A percentile compares a stretch with the other conserved stretches of the same genome.
These are phyloP conservation scores for Poliocrania exsul DNA, from an alignment of 2,797 vertebrate genomes.

Conservation along the genomic window DNA sequence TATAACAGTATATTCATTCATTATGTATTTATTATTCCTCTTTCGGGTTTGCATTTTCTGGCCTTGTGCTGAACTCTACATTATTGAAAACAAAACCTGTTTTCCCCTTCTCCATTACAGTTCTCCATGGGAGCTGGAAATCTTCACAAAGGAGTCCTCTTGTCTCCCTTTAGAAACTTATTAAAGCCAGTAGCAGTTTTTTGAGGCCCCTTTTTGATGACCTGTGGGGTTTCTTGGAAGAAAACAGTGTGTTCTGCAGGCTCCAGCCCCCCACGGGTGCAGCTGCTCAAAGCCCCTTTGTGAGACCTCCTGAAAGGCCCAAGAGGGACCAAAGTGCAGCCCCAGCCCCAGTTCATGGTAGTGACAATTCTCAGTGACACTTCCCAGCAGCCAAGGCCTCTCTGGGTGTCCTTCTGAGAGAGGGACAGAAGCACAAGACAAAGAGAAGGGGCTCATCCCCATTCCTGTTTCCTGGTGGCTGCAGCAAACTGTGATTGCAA, in stretches of 20 bases:
- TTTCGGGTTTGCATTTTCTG: constrained; percentile 61
- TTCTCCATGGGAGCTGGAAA: constrained; percentile 65
- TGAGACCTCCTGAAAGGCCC: constrained; percentile 20
- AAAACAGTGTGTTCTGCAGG: constrained; percentile 48
- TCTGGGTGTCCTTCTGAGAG: neutral
- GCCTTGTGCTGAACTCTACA: constrained; percentile 52
- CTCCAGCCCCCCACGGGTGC: constrained; percentile 37
- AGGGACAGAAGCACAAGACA: neutral
- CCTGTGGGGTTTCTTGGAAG: constrained; percentile 70
- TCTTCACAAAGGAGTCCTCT: constrained; percentile 53
- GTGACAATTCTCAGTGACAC: neutral
- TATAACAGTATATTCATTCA: constrained; percentile 21
- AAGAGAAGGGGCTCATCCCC: neutral
- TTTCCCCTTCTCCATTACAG: constrained; percentile 29
- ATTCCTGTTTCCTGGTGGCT: neutral
- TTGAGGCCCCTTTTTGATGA: constrained; percentile 46
- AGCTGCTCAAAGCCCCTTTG: constrained; percentile 49
- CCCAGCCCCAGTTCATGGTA: neutral
- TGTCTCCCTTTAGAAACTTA: constrained; percentile 53
- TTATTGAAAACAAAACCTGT: constrained; percentile 58
- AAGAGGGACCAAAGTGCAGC: neutral
- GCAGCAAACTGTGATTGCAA: neutral
- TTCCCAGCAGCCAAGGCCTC: neutral
- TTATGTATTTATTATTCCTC: constrained; percentile 1
- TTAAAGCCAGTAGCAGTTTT: constrained; percentile 39